Evolutionary conservation across 2,888 invertebrate genomes (phyloP), one percentile per base, ranked within the genome.

Genomic region (Incurvaria masculella): DNA sequence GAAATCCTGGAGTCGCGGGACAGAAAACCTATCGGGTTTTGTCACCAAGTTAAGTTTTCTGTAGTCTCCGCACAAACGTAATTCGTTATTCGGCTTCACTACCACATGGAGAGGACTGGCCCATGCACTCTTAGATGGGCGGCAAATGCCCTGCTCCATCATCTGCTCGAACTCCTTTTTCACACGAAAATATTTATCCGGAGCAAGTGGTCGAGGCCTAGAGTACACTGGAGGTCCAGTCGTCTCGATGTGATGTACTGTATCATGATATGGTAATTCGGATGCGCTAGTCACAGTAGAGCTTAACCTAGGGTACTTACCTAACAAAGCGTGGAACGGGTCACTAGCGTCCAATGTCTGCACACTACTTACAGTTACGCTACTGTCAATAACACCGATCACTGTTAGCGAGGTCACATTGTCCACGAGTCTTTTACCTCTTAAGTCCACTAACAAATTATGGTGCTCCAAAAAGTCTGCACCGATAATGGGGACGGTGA

Each of bases 101-200:
- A 40, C 40, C n/a, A 50, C 39, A 17, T 45, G 50, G 2, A 50
- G 11, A 2, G 41, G 48, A 18, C 21, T 38, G 6, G 48, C 43
- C 48, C 44, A 48, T 10, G 38, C 21, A 40, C 44, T 44, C 10
- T 48, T 61, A 0, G 68, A 70, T 0, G 66, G 69, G 3, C 67
- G 56, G 26, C 66, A 66, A 14, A 72, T 66, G 0, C 68, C 72
- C 17, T 57, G 51, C 19, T 68, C 58, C 4, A 61, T 50, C 62
- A 68, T 60, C 0, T 40, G 4, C 2, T 53, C 41, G 52, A 68
- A 65, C 48, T 66, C 63, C 2, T 54, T 48, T 49, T 61, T 61
- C 0, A 64, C 64, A 3, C 56, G 56, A 2, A 44, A 26, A 16
- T 65, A 60, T 18, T 59, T 56, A 3, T 64, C 61, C 0, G 62